Evolutionary conservation across 2,113 vertebrate species (phyloP).

Genomic region (Pampusana beccarii): DNA sequence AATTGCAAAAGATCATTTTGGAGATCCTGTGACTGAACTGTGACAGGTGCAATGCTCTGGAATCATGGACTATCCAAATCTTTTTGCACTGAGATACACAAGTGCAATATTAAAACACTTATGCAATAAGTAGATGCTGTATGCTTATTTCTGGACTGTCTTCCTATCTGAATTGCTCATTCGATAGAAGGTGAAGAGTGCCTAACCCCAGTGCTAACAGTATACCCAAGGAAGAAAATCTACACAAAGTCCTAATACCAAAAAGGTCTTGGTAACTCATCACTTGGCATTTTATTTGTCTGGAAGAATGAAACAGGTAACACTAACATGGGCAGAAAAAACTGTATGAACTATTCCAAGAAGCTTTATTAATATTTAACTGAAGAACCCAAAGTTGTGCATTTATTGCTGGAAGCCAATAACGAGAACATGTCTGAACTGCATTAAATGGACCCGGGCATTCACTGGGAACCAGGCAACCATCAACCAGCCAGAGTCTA

Average conservation of each 20-base stretch:
- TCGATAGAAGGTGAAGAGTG: not conserved
- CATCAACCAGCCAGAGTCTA: too few species aligned
- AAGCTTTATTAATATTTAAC: not conserved
- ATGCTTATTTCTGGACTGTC: not conserved
- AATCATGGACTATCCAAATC: not conserved
- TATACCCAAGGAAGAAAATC: not conserved
- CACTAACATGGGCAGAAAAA: not conserved
- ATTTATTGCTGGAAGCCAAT: not conserved
- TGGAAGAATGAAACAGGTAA: not conserved
- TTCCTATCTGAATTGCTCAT: not conserved
- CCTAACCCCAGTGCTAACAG: not conserved
- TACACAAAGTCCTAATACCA: not conserved
- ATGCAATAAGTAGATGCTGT: not conserved
- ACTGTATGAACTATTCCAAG: not conserved
- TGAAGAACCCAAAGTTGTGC: not conserved
- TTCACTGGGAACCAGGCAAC: rapidly evolving
- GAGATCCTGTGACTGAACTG: not conserved
- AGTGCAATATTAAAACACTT: not conserved
- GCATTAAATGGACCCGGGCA: not conserved
- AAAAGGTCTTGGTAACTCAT: not conserved
- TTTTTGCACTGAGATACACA: not conserved
- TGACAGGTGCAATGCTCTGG: not conserved
- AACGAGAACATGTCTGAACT: not conserved
- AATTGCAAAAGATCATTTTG: not conserved
- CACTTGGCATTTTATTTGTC: not conserved